phyloP scores from a whole-genome alignment of 2,888 invertebrate genomes.

The Diarsia rubi region DNA sequence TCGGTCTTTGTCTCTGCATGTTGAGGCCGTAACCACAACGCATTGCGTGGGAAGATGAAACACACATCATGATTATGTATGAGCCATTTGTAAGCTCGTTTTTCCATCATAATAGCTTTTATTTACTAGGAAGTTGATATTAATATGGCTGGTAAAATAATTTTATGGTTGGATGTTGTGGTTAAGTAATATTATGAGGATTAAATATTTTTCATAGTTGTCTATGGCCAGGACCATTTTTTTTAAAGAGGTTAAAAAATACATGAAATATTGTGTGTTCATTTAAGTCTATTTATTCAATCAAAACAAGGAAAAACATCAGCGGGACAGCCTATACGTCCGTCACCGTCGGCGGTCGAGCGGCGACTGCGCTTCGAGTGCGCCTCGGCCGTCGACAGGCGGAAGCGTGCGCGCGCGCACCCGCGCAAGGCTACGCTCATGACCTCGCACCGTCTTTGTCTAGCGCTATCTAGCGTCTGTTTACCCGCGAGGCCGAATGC shows the following conservation, averaged over 20 bases:
- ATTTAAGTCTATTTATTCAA: constrained; percentile 23
- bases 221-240: too few relatives aligned
- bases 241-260: not conserved
- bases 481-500: constrained; percentile 90
- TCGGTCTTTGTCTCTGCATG: constrained; percentile 58
- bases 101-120: constrained; percentile 66
- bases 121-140: constrained; percentile 67
- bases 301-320: not conserved
- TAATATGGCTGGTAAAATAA: constrained; percentile 47
- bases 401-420: constrained; percentile 88
- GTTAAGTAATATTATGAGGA: constrained; percentile 21
- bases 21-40: constrained; percentile 47
- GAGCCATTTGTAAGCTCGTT: constrained; percentile 71
- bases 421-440: constrained; percentile 90
- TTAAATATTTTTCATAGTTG: constrained; percentile 14
- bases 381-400: constrained; percentile 82
- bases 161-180: constrained; percentile 10
- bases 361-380: constrained; percentile 74
- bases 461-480: constrained; percentile 90
- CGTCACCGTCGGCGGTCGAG: constrained; percentile 73
- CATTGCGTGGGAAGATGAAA: constrained; percentile 75
- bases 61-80: constrained; percentile 70
- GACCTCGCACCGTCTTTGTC: constrained; percentile 91
- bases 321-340: constrained; percentile 63
- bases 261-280: not conserved